Evolutionary conservation across 23 tunicate species (phyloP), one percentile per base, ranked within the genome.

Genomic region (Halocynthia roretzi): DNA sequence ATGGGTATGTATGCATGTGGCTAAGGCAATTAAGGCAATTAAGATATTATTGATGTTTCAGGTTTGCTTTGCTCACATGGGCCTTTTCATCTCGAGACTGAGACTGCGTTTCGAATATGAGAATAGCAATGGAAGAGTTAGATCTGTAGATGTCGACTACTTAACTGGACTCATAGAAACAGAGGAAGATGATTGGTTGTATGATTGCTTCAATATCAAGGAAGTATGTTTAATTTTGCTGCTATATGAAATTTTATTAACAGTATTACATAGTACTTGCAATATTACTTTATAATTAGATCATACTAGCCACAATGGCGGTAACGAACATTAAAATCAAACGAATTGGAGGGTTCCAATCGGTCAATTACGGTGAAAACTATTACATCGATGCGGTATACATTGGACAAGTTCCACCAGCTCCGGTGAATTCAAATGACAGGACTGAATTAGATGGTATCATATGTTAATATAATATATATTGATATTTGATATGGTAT

Each of bases 51-150:
- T 14, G 31, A 12, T 12, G 12, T 71, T 71, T 58, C 71, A 80
- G 83, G 22, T 80, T 49, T 80, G 83, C 83, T 67, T 80, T 54
- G 83, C 76, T 11, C 62, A 80, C 83, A 80, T 53, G 19, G 83
- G 83, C 22, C 0, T 48, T 6, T 18, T 79, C 0, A 19, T 64
- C 11, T 18, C 18, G 50, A 68, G 40, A 10, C 54, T 77, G 17
- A 10, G 5, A 8, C 18, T 62, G 8, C 14, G 49, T n/a, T 77
- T 75, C 61, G 20, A 55, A 55, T 75, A 75, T 17, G 11, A 31
- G 44, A 4, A 31, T 31, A 31, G 44, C 44, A 31, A 65, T 15
- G 19, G 19, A 0, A 65, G 19, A 65, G 19, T 10, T 0, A 20
- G 22, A 10, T 10, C 15, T 11, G 5, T 5, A 15, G n/a, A 65